Evolutionary conservation across 2,797 vertebrate genomes (phyloP), one percentile per base, ranked within the genome.

Genomic region (Lepilemur septentrionalis): DNA sequence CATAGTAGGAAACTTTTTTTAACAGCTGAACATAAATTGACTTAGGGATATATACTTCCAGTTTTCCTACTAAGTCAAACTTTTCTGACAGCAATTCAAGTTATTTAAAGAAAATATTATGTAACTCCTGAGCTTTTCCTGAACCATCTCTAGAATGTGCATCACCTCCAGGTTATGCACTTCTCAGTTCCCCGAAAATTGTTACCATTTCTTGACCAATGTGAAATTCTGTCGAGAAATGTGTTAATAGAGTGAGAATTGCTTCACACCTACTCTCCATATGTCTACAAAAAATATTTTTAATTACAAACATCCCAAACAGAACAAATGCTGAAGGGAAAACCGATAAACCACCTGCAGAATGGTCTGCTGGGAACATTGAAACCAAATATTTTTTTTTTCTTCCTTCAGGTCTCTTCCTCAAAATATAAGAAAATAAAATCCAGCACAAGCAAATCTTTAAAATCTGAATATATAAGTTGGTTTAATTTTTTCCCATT

Each of bases 221-320:
- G 48, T 95, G 94, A 96, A 67, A 97, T 75, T 94, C 89, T 92
- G 70, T 96, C 38, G 79, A 86, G 55, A 97, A 96, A 97, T 79
- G 94, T 97, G 97, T 69, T 97, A 97, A 97, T 91, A 73, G 75
- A 90, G 88, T 96, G 92, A 95, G 76, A 97, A 96, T 89, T 90
- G n/a, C 9, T 97, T 96, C 87, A 97, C 95, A 96, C 97, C 91
- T 97, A 82, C 96, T 95, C 93, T 96, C 94, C 91, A 50, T 97
- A 93, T 97, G 93, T 70, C 96, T 81, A n/a, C 23, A 63, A 92
- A 70, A 96, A 96, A 92, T 75, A 95, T 78, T 91, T 92, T 87
- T 82, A 95, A 86, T 91, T 88, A 82, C 30, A 25, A 38, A 79
- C 82, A 59, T 41, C 63, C 65, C 85, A 93, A 93, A 90, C 35